Conservation (phyloP, 2,113 vertebrate species). For the Petaurus breviceps region DNA sequence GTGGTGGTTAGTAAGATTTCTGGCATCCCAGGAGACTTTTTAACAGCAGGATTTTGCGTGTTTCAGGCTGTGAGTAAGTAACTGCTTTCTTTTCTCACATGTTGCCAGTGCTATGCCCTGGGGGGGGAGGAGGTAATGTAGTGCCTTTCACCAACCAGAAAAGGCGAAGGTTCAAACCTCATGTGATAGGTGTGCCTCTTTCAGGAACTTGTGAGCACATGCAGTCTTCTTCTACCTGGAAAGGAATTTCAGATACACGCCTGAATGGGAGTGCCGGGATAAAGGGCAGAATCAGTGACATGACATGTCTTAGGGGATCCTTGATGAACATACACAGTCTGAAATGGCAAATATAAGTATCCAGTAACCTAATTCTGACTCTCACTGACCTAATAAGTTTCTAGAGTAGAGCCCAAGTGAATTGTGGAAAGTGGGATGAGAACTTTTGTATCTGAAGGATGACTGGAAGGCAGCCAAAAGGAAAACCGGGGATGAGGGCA, state of each 20-base stretch:
- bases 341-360: constrained; percentile 50
- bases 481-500: constrained; percentile 45
- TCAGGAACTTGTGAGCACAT: constrained; percentile 55
- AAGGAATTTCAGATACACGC: constrained; percentile 53
- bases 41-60: neutral
- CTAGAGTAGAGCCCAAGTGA: constrained; percentile 25
- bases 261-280: constrained; percentile 48
- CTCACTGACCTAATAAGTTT: neutral
- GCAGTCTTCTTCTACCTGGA: constrained; percentile 22
- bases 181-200: constrained; percentile 4
- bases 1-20: neutral
- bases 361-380: neutral
- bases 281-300: constrained; percentile 45
- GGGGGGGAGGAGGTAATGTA: neutral
- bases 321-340: constrained; percentile 32
- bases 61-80: constrained; percentile 38
- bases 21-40: neutral
- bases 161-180: constrained; percentile 21
- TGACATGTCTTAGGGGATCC: constrained; percentile 54
- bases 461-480: constrained; percentile 18
- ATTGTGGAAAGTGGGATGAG: constrained; percentile 14
- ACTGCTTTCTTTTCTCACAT: neutral
- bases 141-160: neutral
- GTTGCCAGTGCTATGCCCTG: neutral
- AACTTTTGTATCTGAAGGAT: neutral